Conservation (phyloP, 1,140 invertebrate species). For the Apis cerana region DNA sequence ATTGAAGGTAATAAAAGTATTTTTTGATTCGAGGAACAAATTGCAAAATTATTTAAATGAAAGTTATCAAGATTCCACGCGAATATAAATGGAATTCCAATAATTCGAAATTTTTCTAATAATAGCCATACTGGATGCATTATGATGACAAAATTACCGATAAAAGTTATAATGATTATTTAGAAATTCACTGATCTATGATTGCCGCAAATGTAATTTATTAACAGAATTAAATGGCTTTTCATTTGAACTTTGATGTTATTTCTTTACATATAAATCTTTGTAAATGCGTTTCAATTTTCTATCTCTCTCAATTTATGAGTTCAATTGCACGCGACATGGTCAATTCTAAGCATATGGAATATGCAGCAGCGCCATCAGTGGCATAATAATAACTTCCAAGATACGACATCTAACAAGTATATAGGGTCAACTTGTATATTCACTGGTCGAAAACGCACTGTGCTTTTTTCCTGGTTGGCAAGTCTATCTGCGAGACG, state of each 20-base stretch:
- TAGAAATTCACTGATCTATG: not conserved
- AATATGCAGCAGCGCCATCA: not conserved
- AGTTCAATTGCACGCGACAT: not conserved
- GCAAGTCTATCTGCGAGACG: slow-evolving; percentile 21
- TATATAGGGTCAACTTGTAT: not conserved
- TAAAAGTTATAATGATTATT: too few species aligned
- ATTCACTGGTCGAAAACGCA: not conserved
- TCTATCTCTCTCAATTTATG: not conserved
- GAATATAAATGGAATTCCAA: not conserved
- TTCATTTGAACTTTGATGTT: not conserved
- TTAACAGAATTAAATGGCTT: not conserved
- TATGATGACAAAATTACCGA: too few species aligned
- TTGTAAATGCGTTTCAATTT: slow-evolving; percentile 4
- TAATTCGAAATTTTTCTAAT: too few species aligned
- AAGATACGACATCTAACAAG: slow-evolving; percentile 31
- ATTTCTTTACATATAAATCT: not conserved
- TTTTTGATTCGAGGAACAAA: not conserved
- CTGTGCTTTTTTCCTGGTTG: not conserved
- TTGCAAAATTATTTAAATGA: not conserved
- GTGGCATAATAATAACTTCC: slow-evolving; percentile 4
- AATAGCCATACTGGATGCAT: too few species aligned
- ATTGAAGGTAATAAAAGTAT: not conserved
- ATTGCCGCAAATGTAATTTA: not conserved
- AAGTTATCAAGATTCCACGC: not conserved
- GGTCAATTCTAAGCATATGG: not conserved